Base-by-base conservation (phyloP, 35 echinoderm and acorn worm genomes). In the Chiridota heheva region DNA sequence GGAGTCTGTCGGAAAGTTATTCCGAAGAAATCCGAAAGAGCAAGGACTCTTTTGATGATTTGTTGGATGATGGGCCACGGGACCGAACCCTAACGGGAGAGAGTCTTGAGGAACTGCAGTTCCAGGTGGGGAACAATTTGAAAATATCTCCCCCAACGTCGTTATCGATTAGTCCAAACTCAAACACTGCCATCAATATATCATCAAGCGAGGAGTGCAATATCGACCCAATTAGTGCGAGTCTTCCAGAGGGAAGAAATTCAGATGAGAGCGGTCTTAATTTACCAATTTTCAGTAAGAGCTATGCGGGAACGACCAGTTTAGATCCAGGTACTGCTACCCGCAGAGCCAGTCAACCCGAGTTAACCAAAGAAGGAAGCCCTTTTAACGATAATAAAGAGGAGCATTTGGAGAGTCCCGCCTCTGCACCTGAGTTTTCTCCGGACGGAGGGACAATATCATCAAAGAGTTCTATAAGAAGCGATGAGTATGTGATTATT, bases 401-500 rank as follows among this genome's bases (percentile, higher is more conserved):
- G n/a, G n/a, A n/a, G n/a, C n/a, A n/a, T n/a, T n/a, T n/a, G 61
- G 34, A 87, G 60, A 65, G 73, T 63, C 33, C 76, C n/a, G 33
- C 57, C 16, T 69, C 75, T 35, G 26, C 71, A 35, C 39, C 46
- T 76, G 72, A 27, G 33, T 70, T 78, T 26, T 78, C 75, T 1
- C 75, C 75, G 15, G 75, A 61, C 48, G 10, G 48, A 35, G 55
- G 53, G 35, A 61, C 47, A 7, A 38, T 49, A 28, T 78, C 75
- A 7, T 78, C 75, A 7, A 78, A 78, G 75, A 42, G 75, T 3
- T 78, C 75, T 15, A 42, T 78, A 3, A 78, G 42, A 58, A 78
- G 75, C 33, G 75, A 78, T 16, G 87, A 87, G 0, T 98, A 88
- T 45, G 81, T 98, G 27, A 75, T 98, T 38, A 75, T 98, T 25